Conservation (phyloP, 1,140 invertebrate species). For the Cryptotermes secundus region DNA sequence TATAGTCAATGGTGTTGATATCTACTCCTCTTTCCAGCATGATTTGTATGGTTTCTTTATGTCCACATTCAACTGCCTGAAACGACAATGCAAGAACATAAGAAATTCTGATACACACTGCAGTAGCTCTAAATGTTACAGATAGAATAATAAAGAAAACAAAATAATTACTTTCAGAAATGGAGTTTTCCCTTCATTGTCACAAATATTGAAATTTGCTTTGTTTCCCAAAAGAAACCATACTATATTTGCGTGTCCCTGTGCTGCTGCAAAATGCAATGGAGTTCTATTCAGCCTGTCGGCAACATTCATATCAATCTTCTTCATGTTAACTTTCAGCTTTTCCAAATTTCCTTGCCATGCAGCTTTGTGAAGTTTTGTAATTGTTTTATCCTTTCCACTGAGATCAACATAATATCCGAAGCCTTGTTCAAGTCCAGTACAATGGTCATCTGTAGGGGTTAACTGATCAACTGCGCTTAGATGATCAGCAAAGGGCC, state of each 20-base stretch:
- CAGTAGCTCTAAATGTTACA: background rate
- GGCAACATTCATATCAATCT: slow-evolving; percentile 41
- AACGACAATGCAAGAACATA: slow-evolving; percentile 20
- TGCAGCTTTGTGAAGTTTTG: slow-evolving; percentile 44
- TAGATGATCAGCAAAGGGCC: slow-evolving; percentile 39
- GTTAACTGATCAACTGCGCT: slow-evolving; percentile 37
- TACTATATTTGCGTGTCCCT: slow-evolving; percentile 44
- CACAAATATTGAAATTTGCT: slow-evolving; percentile 41
- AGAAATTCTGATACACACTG: background rate
- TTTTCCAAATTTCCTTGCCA: slow-evolving; percentile 45
- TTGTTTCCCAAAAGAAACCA: slow-evolving; percentile 43
- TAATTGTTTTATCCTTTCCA: slow-evolving; percentile 44
- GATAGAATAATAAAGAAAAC: background rate
- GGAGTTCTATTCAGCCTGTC: slow-evolving; percentile 42
- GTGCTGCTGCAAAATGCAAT: slow-evolving; percentile 44
- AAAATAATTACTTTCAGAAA: slow-evolving; percentile 42
- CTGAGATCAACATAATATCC: slow-evolving; percentile 42
- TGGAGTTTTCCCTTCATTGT: slow-evolving; percentile 44
- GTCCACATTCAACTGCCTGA: slow-evolving; percentile 44
- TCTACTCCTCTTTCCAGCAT: slow-evolving; percentile 34
- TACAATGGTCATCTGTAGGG: slow-evolving; percentile 41
- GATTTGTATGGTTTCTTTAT: slow-evolving; percentile 29
- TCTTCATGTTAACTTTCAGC: slow-evolving; percentile 41
- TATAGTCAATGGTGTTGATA: slow-evolving; percentile 34
- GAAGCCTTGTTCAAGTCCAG: slow-evolving; percentile 37